Evolutionary conservation across 2,113 vertebrate species (phyloP).

Genomic region (Excalfactoria chinensis): DNA sequence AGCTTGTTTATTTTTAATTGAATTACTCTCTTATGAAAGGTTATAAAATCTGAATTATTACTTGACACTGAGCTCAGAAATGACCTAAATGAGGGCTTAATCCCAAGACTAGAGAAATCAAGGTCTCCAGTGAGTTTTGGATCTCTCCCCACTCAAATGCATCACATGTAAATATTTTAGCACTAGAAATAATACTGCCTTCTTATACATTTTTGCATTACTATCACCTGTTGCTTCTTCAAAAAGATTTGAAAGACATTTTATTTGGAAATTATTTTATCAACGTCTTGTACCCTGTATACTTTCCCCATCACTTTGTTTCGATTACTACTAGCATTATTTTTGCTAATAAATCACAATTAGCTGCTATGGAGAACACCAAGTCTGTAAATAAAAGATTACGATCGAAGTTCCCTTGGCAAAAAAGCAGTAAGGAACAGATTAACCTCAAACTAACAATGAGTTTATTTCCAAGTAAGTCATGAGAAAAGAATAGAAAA

Average conservation of each 20-base stretch:
- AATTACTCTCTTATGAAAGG: neutral
- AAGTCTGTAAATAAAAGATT: slow-evolving; percentile 33
- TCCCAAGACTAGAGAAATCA: neutral
- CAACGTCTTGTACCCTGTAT: neutral
- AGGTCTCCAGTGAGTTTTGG: neutral
- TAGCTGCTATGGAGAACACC: slow-evolving; percentile 9
- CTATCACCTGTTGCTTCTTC: neutral
- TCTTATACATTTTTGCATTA: neutral
- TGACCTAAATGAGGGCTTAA: neutral
- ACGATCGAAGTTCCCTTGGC: neutral
- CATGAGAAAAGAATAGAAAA: neutral
- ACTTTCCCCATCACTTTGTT: neutral
- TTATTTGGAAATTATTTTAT: neutral
- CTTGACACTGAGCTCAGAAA: neutral
- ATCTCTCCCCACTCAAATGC: neutral
- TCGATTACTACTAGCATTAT: neutral
- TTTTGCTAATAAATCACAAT: slow-evolving; percentile 18
- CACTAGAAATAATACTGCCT: neutral
- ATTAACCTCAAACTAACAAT: neutral
- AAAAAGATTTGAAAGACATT: neutral
- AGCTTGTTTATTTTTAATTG: neutral
- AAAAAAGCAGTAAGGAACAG: neutral
- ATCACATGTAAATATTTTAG: neutral
- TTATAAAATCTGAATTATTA: neutral
- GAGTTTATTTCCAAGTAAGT: neutral